Conservation (phyloP, 2,888 invertebrate genomes). For the Sipha maydis region DNA sequence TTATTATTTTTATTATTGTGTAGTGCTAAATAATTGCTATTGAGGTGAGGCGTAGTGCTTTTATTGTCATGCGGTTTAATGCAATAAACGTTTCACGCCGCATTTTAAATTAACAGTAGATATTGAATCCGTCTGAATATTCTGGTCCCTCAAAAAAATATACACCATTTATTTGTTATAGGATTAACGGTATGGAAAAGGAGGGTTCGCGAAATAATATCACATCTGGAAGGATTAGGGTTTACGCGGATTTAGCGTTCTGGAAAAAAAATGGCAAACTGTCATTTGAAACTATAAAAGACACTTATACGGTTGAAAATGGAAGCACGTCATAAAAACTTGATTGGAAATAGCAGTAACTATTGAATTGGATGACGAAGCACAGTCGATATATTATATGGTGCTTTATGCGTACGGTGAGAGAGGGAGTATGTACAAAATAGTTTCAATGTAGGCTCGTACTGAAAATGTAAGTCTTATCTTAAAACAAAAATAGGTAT, state of each 20-base stretch:
- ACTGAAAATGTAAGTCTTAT: neutral
- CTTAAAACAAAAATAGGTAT: neutral
- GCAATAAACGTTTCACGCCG: slow-evolving; percentile 1
- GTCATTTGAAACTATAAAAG: slow-evolving; percentile 33
- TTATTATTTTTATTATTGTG: too few relatives aligned
- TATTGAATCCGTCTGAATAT: neutral
- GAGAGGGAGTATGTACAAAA: neutral
- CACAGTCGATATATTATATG: neutral
- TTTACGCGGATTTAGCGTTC: slow-evolving; percentile 52
- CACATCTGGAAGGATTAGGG: slow-evolving; percentile 60
- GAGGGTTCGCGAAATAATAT: slow-evolving; percentile 37
- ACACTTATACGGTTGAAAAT: neutral
- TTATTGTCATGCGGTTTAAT: neutral
- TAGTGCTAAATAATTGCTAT: neutral
- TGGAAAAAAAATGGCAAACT: slow-evolving; percentile 53
- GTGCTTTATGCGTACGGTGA: neutral
- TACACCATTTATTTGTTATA: slow-evolving; percentile 40
- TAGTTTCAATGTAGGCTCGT: neutral
- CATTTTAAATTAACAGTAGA: slow-evolving; percentile 38
- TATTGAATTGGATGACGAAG: slow-evolving; percentile 13
- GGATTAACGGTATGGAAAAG: slow-evolving; percentile 37
- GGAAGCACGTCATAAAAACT: slow-evolving; percentile 50
- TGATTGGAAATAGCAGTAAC: slow-evolving; percentile 12
- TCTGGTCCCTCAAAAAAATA: slow-evolving; percentile 25
- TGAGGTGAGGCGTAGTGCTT: neutral